A percentile compares a stretch with the other conserved stretches of the same genome.
phyloP scores from a whole-genome alignment of 1,140 invertebrate genomes.

The Polypedilum pembai region DNA sequence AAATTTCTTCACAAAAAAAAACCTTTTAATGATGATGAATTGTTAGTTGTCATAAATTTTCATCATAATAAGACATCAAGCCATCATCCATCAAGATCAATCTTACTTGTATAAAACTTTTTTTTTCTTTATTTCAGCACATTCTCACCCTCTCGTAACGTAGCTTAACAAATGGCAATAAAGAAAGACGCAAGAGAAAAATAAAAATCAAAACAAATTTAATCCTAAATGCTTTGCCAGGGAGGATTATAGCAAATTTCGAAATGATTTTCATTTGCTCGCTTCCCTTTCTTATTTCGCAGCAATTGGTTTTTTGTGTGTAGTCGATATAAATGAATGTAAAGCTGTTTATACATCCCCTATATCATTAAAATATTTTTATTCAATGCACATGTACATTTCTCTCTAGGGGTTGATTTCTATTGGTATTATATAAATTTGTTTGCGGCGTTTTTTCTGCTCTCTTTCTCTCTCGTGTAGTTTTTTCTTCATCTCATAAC shows the following conservation, averaged over 20 bases:
- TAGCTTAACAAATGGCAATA: not conserved
- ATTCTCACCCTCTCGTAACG: not conserved
- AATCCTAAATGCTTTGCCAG: constrained; percentile 5
- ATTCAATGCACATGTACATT: constrained; percentile 12
- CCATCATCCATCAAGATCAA: not conserved
- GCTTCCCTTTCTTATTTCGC: constrained; percentile 2
- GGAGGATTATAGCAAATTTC: constrained; percentile 17
- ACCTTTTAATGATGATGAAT: too few species aligned
- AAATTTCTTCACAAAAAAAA: too few species aligned
- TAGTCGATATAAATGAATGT: not conserved
- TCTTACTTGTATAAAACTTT: not conserved
- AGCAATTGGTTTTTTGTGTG: not conserved
- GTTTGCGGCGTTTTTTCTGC: not conserved
- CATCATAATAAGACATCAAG: too few species aligned
- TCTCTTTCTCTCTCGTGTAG: not conserved
- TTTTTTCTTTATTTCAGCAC: not conserved
- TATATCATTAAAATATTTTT: not conserved
- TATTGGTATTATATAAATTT: constrained; percentile 20
- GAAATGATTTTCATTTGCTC: constrained; percentile 11
- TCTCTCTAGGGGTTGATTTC: constrained; percentile 9
- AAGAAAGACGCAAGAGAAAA: not conserved
- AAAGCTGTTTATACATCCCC: constrained; percentile 14
- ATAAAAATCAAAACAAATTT: constrained; percentile 5
- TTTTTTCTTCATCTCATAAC: too few species aligned
- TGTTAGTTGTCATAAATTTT: too few species aligned